These are phyloP conservation scores for Meloidogyne floridensis DNA, from an alignment of 1,140 invertebrate genomes.

Conservation along the genomic window DNA sequence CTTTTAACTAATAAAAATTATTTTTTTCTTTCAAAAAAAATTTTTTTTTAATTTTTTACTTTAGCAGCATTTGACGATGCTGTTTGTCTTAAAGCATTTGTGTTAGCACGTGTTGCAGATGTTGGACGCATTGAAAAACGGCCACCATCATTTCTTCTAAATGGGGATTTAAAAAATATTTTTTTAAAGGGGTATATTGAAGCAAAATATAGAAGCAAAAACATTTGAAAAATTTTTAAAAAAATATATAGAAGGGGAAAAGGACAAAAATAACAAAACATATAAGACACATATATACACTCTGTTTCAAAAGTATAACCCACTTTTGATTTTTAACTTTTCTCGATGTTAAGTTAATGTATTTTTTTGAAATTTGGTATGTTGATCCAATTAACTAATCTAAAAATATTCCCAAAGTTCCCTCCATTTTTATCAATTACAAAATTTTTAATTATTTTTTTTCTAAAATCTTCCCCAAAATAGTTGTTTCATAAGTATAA, in stretches of 20 bases:
- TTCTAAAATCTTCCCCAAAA: too few species aligned
- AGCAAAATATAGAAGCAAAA: not conserved
- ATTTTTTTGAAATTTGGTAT: too few species aligned
- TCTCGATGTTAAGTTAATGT: too few species aligned
- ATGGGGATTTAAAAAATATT: slow-evolving; percentile 18
- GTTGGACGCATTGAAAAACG: slow-evolving; percentile 54
- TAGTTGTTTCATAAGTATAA: too few species aligned
- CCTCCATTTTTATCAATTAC: too few species aligned
- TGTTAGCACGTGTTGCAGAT: not conserved
- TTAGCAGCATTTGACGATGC: slow-evolving; percentile 27
- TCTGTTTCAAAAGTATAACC: too few species aligned
- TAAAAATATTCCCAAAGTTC: too few species aligned
- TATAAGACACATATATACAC: slow-evolving; percentile 17
- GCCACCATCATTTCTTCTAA: slow-evolving; percentile 50
- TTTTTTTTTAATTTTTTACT: not conserved
- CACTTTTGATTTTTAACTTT: too few species aligned
- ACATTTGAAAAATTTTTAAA: not conserved
- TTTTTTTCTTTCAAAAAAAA: not conserved
- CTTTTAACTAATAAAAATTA: slow-evolving; percentile 15
- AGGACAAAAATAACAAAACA: slow-evolving; percentile 35
- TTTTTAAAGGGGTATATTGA: not conserved
- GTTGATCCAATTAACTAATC: too few species aligned
- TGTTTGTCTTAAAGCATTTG: not conserved
- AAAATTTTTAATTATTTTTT: too few species aligned
- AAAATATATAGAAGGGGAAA: not conserved